Evolutionary conservation across 2,113 vertebrate genomes (phyloP), one percentile per base, ranked within the genome.

Genomic region (Hemibagrus wyckioides): DNA sequence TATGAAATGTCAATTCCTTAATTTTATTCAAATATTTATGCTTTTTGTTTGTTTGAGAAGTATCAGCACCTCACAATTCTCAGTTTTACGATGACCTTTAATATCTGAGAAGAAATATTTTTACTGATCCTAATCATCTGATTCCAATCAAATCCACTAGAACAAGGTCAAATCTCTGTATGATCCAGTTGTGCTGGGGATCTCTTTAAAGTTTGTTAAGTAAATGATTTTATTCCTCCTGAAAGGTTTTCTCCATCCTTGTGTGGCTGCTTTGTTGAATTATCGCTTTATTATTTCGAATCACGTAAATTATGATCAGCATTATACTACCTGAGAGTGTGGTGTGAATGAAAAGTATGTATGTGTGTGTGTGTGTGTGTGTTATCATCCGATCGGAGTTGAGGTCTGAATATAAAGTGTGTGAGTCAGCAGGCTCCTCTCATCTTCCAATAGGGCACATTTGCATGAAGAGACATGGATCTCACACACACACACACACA

Each of bases 361-460:
- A 4, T 75, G 14, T 36, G 54, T 65, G 57, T 41, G 56, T 50
- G 52, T 88, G 85, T 71, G 15, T 87, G 86, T 91, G 65, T 75
- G 82, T 91, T n/a, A n/a, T n/a, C n/a, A n/a, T n/a, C n/a, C n/a
- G n/a, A 90, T 44, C 50, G 56, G 59, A 56, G 87, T 85, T 44
- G 84, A 81, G 91, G 92, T 92, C 82, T 82, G 19, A n/a, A n/a
- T n/a, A n/a, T n/a, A n/a, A n/a, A n/a, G n/a, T 21, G 54, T 57
- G 19, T 57, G 54, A 91, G 91, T 93, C 89, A 91, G 85, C 89
- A n/a, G n/a, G n/a, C n/a, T n/a, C n/a, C n/a, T n/a, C n/a, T n/a
- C n/a, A n/a, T n/a, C n/a, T n/a, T n/a, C n/a, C n/a, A n/a, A n/a
- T n/a, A n/a, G n/a, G n/a, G n/a, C n/a, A n/a, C n/a, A n/a, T n/a